Evolutionary conservation across 2,888 invertebrate species (phyloP).

Genomic region (Drosophila paucipuncta): DNA sequence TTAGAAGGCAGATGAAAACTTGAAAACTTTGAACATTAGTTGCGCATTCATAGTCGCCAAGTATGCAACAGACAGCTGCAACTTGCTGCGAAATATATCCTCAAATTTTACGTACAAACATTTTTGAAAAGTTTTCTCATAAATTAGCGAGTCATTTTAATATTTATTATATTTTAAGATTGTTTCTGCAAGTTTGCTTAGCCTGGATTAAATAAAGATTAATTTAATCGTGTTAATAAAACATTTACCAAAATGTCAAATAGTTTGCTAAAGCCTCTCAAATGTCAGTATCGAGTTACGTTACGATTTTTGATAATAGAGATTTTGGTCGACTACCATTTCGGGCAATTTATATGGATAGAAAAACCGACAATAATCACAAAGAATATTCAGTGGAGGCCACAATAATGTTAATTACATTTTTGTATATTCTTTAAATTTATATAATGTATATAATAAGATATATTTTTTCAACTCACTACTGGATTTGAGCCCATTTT

Average conservation of each 20-base stretch:
- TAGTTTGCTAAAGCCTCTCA: too few relatives aligned
- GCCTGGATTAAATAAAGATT: not conserved
- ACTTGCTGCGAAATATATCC: conserved; percentile 1
- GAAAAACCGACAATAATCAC: not conserved
- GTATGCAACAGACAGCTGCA: conserved; percentile 47
- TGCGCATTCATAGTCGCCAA: conserved; percentile 43
- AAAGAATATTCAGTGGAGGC: not conserved
- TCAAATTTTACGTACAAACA: not conserved
- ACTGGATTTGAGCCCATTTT: conserved; percentile 94
- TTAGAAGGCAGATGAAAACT: conserved; percentile 59
- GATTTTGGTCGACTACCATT: not conserved
- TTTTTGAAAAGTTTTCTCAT: conserved; percentile 11
- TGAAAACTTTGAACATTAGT: conserved; percentile 53
- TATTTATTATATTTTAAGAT: not conserved
- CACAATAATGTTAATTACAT: not conserved
- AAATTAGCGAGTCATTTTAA: conserved; percentile 20
- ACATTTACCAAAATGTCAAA: not conserved
- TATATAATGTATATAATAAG: not conserved
- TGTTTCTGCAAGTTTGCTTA: not conserved
- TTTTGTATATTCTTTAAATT: not conserved
- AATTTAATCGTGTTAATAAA: not conserved
- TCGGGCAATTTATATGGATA: not conserved
- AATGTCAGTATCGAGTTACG: not conserved
- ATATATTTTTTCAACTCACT: conserved; percentile 86
- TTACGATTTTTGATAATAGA: not conserved